Conservation (phyloP, 2,888 invertebrate genomes). For the Agonopterix subpropinquella region DNA sequence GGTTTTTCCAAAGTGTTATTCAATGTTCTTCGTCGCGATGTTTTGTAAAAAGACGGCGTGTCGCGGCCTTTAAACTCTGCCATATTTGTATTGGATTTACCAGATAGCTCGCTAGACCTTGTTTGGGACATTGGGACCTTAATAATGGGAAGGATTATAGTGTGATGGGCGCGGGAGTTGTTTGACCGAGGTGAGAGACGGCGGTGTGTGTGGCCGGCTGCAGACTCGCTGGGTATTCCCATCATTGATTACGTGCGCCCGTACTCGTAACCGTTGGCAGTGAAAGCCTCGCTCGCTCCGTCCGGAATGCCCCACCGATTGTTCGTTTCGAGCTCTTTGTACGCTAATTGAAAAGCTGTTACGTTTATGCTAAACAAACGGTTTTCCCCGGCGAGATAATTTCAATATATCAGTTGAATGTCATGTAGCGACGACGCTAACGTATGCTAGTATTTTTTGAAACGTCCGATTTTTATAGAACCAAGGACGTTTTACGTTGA, state of each 20-base stretch:
- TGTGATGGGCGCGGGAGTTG: neutral
- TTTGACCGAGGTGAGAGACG: neutral
- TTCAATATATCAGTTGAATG: slow-evolving; percentile 8
- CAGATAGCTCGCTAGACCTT: slow-evolving; percentile 17
- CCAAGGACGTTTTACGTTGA: neutral
- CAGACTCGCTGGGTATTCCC: slow-evolving; percentile 51
- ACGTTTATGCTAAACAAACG: slow-evolving; percentile 24
- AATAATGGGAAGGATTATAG: neutral
- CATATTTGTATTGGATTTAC: slow-evolving; percentile 34
- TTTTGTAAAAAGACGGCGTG: slow-evolving; percentile 1
- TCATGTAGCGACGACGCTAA: neutral
- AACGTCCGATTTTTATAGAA: neutral
- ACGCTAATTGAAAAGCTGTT: slow-evolving; percentile 24
- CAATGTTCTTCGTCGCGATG: slow-evolving; percentile 10
- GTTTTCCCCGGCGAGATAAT: slow-evolving; percentile 22
- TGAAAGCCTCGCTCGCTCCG: slow-evolving; percentile 39
- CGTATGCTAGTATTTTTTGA: neutral
- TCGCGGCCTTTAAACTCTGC: slow-evolving; percentile 17
- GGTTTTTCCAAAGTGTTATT: slow-evolving; percentile 35
- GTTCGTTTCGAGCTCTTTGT: slow-evolving; percentile 9
- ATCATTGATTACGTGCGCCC: slow-evolving; percentile 22
- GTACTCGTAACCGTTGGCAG: slow-evolving; percentile 33
- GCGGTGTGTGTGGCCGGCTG: slow-evolving; percentile 12
- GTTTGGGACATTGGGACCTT: neutral
- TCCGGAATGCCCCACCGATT: slow-evolving; percentile 36